Conservation (phyloP, 2,888 invertebrate species). For the Bombylius major region DNA sequence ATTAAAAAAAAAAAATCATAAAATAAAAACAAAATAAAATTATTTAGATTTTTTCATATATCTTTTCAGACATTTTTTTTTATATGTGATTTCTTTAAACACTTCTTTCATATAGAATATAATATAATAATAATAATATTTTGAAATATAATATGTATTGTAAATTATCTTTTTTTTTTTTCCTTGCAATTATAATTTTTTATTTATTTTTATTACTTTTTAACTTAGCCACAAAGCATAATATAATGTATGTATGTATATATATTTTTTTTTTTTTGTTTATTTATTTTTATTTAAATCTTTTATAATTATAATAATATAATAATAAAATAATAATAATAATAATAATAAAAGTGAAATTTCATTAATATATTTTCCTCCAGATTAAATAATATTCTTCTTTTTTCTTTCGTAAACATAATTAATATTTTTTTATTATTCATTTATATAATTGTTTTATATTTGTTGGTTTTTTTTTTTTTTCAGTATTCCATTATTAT, state of each 20-base stretch:
- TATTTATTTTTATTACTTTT: not conserved
- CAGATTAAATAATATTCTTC: not conserved
- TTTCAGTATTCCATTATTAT: not conserved
- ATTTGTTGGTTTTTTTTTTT: not conserved
- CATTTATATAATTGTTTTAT: too few relatives aligned
- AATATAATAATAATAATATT: not conserved
- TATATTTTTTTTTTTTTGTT: too few relatives aligned
- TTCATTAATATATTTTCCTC: not conserved
- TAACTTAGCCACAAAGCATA: not conserved
- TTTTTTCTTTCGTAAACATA: not conserved
- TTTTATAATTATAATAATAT: not conserved
- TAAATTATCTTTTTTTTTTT: not conserved
- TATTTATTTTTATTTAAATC: not conserved
- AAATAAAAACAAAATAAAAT: too few relatives aligned
- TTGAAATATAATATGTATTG: not conserved
- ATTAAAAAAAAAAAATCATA: too few relatives aligned
- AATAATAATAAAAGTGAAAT: not conserved
- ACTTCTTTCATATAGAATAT: not conserved
- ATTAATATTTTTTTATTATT: not conserved
- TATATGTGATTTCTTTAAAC: not conserved
- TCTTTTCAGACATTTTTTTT: not conserved
- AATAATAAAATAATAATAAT: too few relatives aligned
- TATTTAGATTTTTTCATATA: not conserved
- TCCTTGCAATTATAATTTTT: not conserved
- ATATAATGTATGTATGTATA: too few relatives aligned